Evolutionary conservation across 1,140 invertebrate species (phyloP).

Genomic region (Macrobrachium nipponense): DNA sequence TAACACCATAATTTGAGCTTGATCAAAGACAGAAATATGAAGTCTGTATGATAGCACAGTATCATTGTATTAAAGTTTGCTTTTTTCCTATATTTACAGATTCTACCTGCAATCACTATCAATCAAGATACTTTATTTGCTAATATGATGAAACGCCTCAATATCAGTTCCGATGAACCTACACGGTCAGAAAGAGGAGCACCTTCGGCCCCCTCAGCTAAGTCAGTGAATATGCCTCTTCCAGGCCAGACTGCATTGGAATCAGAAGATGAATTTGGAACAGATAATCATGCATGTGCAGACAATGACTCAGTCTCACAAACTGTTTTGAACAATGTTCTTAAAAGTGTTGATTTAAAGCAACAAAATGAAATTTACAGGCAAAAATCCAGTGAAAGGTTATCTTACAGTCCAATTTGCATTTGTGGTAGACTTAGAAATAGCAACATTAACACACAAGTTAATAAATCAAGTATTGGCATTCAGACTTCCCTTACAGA

Average conservation of each 20-base stretch:
- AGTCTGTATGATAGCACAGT: too few relatives aligned
- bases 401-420: not conserved
- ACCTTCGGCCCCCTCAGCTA: constrained; percentile 32
- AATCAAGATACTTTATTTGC: constrained; percentile 53
- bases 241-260: constrained; percentile 48
- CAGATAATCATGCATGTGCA: constrained; percentile 28
- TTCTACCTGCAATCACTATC: constrained; percentile 53
- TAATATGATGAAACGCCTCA: constrained; percentile 58
- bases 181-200: constrained; percentile 29
- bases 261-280: constrained; percentile 47
- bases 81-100: constrained; percentile 26
- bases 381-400: constrained; percentile 3
- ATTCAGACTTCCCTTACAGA: constrained; percentile 40
- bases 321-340: constrained; percentile 45
- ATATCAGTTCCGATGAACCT: constrained; percentile 54
- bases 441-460: constrained; percentile 2
- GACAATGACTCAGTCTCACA: constrained; percentile 39
- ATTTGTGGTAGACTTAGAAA: constrained; percentile 7
- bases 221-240: constrained; percentile 33
- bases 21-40: too few relatives aligned
- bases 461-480: constrained; percentile 23
- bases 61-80: too few relatives aligned
- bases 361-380: constrained; percentile 26
- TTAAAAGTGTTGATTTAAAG: constrained; percentile 46
- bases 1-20: too few relatives aligned